Evolutionary conservation across 2,113 vertebrate species (phyloP).

Genomic region (Mungos mungo): DNA sequence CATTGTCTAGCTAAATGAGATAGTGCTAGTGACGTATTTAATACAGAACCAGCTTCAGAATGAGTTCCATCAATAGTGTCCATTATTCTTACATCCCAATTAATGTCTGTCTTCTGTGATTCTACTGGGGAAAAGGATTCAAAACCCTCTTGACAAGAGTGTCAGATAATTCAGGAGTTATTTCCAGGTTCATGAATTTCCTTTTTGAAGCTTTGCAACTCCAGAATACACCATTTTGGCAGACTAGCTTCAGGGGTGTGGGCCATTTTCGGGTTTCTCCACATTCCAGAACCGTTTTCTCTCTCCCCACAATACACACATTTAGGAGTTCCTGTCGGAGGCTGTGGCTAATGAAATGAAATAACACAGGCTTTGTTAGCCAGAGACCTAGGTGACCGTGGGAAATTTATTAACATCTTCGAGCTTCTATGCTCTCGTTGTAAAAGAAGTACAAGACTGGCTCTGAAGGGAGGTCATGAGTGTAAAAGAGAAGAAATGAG

Average conservation of each 20-base stretch:
- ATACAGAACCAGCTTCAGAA: background rate
- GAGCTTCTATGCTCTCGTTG: background rate
- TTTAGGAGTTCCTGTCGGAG: background rate
- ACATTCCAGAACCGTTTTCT: background rate
- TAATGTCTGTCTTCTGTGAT: background rate
- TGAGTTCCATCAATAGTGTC: background rate
- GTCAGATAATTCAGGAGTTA: background rate
- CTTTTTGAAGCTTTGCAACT: background rate
- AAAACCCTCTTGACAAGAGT: background rate
- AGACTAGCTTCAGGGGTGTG: background rate
- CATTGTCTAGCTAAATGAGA: background rate
- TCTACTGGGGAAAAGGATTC: background rate
- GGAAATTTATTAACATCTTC: background rate
- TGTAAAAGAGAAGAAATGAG: constrained; percentile 6
- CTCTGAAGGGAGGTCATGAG: background rate
- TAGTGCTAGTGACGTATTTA: background rate
- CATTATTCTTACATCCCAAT: background rate
- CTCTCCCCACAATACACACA: background rate
- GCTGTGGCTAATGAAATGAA: background rate
- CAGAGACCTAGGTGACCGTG: background rate
- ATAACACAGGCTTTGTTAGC: background rate
- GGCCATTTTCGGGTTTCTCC: background rate
- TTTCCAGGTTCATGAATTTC: background rate
- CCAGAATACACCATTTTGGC: background rate
- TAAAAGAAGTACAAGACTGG: background rate